These are phyloP conservation scores for Anarrhichthys ocellatus DNA, from an alignment of 2,113 vertebrate genomes.

Conservation along the genomic window DNA sequence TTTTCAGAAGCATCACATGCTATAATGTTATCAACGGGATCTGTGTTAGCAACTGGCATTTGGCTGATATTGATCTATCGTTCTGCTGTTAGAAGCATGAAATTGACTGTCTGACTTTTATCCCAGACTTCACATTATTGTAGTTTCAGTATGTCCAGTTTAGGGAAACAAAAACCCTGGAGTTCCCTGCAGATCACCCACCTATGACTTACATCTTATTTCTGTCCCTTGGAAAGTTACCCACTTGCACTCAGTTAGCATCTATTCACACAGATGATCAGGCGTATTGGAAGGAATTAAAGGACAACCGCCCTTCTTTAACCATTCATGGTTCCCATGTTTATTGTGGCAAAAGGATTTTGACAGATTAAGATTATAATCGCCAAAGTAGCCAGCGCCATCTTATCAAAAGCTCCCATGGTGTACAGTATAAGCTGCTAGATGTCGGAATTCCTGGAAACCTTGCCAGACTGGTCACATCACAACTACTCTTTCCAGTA, in stretches of 20 bases:
- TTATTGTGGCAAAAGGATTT: conserved; percentile 28
- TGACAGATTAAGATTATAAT: conserved; percentile 36
- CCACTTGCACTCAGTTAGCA: not conserved
- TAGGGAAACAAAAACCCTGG: conserved; percentile 11
- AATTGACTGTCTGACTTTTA: conserved; percentile 57
- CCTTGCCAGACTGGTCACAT: conserved; percentile 27
- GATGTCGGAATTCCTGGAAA: conserved; percentile 39
- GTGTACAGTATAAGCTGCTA: conserved; percentile 6
- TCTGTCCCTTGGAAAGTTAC: not conserved
- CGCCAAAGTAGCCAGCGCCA: not conserved
- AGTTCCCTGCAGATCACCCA: conserved; percentile 2
- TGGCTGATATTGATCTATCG: conserved; percentile 52
- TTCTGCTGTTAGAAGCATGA: conserved; percentile 48
- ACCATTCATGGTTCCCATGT: not conserved
- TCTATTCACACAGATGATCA: conserved; percentile 3
- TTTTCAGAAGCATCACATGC: conserved; percentile 38
- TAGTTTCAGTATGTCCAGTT: conserved; percentile 7
- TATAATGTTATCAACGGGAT: conserved; percentile 30
- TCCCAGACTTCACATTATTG: conserved; percentile 47
- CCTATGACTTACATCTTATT: conserved; percentile 12
- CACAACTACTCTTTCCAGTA: conserved; percentile 22
- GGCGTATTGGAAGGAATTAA: not conserved
- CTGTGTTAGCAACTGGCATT: conserved; percentile 12
- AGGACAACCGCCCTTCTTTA: not conserved
- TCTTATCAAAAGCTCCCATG: conserved; percentile 22